phyloP scores from a whole-genome alignment of 2,888 invertebrate species.

The Philereme transversata region DNA sequence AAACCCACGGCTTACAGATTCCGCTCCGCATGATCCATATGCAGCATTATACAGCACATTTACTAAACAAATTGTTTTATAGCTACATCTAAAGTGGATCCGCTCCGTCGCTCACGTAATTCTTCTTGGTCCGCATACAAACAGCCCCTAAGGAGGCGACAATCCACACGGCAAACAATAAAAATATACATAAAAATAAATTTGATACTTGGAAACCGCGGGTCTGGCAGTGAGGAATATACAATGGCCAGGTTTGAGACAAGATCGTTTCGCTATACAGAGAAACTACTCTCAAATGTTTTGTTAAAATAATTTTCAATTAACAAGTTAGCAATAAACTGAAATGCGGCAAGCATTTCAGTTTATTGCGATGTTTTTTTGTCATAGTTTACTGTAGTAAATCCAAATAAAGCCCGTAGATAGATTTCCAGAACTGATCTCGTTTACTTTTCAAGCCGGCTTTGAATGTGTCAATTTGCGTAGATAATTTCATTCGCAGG shows the following conservation, averaged over 20 bases:
- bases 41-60: conserved; percentile 66
- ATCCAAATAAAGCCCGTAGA: conserved; percentile 16
- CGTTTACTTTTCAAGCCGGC: conserved; percentile 37
- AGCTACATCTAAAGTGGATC: conserved; percentile 71
- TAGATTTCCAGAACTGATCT: conserved; percentile 17
- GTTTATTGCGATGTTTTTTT: neutral
- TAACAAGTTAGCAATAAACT: neutral
- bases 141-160: conserved; percentile 79
- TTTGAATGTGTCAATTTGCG: conserved; percentile 42
- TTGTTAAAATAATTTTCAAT: neutral
- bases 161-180: conserved; percentile 80
- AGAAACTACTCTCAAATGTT: conserved; percentile 26
- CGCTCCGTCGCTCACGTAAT: conserved; percentile 71
- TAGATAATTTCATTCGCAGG: conserved; percentile 59
- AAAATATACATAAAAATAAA: conserved; percentile 81
- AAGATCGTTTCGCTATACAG: conserved; percentile 44
- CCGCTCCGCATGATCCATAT: conserved; percentile 54
- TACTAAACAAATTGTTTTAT: conserved; percentile 80
- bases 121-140: conserved; percentile 79
- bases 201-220: conserved; percentile 70
- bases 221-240: conserved; percentile 65
- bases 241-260: conserved; percentile 52
- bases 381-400: neutral
- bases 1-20: conserved; percentile 60
- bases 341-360: too few relatives aligned